A percentile compares a stretch with the other conserved stretches of the same genome.
These are phyloP conservation scores for Dyspetes luteomarginatus DNA, from an alignment of 2,888 invertebrate genomes.

Conservation along the genomic window DNA sequence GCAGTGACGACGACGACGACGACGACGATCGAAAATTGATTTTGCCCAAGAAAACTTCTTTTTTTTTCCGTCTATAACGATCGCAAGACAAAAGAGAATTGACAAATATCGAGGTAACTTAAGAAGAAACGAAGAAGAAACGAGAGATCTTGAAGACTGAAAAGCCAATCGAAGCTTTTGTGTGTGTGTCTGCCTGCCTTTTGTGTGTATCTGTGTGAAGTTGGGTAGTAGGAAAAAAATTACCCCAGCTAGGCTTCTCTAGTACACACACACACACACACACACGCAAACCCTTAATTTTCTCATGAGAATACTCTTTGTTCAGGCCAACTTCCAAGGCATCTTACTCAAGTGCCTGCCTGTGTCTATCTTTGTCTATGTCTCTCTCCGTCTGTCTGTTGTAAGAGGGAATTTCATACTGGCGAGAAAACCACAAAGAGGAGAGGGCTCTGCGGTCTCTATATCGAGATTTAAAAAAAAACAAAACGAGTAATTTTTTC, in stretches of 20 bases:
- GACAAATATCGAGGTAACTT: neutral
- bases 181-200: neutral
- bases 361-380: conserved; percentile 28
- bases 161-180: conserved; percentile 47
- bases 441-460: no score
- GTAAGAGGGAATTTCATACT: no score
- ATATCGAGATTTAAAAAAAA: no score
- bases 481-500: no score
- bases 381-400: conserved; percentile 46
- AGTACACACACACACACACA: neutral
- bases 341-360: no score
- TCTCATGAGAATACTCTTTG: neutral
- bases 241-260: conserved; percentile 49
- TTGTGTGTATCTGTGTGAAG: conserved; percentile 18
- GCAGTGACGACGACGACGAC: conserved; percentile 19
- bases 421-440: no score
- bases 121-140: conserved; percentile 24
- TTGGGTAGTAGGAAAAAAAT: conserved; percentile 37
- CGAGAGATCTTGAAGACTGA: conserved; percentile 55
- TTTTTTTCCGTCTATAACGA: neutral
- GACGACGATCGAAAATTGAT: conserved; percentile 10
- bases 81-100: neutral
- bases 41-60: neutral
- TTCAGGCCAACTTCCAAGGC: no score
- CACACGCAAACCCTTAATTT: neutral